phyloP scores from a whole-genome alignment of 2,113 vertebrate species.

The Salvelinus sp. region DNA sequence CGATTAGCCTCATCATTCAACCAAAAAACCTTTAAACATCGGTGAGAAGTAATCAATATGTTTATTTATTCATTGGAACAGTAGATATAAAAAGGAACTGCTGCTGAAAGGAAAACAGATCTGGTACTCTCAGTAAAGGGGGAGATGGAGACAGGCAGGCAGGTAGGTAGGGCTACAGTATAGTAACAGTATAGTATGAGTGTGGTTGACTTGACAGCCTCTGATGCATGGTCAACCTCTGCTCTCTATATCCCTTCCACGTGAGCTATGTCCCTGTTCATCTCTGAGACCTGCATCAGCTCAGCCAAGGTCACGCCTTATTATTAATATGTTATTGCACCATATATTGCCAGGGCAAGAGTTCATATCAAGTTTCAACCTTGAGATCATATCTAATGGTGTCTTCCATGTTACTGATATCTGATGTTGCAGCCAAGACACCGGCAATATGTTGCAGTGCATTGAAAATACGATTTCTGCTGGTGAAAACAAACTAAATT shows the following conservation, averaged over 20 bases:
- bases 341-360: conserved; percentile 57
- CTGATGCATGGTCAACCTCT: conserved; percentile 35
- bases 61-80: background rate
- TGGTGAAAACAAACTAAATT: background rate
- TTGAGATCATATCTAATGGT: conserved; percentile 62
- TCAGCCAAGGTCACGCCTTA: conserved; percentile 52
- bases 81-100: background rate
- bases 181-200: background rate
- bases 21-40: background rate
- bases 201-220: conserved; percentile 22
- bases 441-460: conserved; percentile 68
- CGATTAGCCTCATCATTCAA: background rate
- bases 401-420: conserved; percentile 69
- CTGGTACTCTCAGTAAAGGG: background rate
- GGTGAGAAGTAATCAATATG: background rate
- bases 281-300: conserved; percentile 18
- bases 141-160: background rate
- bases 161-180: too few relatives aligned
- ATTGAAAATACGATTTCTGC: conserved; percentile 5
- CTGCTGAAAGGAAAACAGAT: background rate
- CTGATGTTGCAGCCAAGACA: conserved; percentile 35
- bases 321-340: conserved; percentile 62
- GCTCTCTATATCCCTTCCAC: conserved; percentile 48
- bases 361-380: conserved; percentile 63
- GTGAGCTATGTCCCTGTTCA: conserved; percentile 39